Evolutionary conservation across 2,113 vertebrate species (phyloP).

Genomic region (Sorex fumeus): DNA sequence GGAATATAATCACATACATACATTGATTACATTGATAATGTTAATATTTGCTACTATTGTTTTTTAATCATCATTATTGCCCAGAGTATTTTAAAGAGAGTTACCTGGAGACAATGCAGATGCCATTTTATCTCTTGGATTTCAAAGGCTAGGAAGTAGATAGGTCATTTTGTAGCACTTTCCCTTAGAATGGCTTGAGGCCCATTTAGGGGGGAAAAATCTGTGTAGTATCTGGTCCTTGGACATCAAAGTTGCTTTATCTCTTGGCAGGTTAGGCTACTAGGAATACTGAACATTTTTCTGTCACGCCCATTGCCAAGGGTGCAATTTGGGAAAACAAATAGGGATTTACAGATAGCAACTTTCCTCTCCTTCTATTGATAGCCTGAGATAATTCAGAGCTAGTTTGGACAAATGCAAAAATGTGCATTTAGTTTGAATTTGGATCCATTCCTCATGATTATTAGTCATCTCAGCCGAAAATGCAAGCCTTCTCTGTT

Average conservation of each 20-base stretch:
- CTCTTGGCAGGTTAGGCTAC: slow-evolving; percentile 65
- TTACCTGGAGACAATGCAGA: not conserved
- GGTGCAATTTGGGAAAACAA: slow-evolving; percentile 77
- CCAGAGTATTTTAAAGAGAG: not conserved
- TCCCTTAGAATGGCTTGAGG: slow-evolving; percentile 36
- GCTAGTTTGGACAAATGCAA: slow-evolving; percentile 82
- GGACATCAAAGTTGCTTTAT: slow-evolving; percentile 79
- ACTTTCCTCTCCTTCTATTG: slow-evolving; percentile 84
- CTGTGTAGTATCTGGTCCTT: slow-evolving; percentile 62
- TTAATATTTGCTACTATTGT: not conserved
- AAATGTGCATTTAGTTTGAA: slow-evolving; percentile 79
- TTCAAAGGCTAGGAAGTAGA: not conserved
- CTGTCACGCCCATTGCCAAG: slow-evolving; percentile 70
- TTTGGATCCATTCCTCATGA: slow-evolving; percentile 82
- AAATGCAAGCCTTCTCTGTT: slow-evolving; percentile 61
- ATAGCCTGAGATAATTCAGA: slow-evolving; percentile 86
- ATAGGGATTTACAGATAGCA: slow-evolving; percentile 81
- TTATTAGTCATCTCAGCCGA: slow-evolving; percentile 78
- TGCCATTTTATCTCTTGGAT: not conserved
- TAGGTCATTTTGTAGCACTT: not conserved
- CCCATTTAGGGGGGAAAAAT: slow-evolving; percentile 47
- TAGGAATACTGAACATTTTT: slow-evolving; percentile 72
- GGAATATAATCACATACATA: too few species aligned
- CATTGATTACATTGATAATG: too few species aligned
- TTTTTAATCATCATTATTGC: not conserved